Base-by-base conservation (phyloP, 1,140 invertebrate genomes). In the Wiebesia pumilae region DNA sequence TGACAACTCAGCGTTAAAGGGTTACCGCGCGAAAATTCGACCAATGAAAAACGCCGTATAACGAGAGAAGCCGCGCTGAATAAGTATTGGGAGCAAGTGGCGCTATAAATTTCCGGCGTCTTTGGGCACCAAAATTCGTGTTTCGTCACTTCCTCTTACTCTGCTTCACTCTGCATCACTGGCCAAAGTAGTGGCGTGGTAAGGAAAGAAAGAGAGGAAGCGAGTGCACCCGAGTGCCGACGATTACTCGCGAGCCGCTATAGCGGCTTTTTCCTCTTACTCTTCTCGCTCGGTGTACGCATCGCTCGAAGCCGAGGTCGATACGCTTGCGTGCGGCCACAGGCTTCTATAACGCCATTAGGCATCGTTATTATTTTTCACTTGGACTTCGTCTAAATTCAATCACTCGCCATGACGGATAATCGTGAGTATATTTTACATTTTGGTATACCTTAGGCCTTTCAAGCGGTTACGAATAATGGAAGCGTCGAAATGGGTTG, bases 361-460 rank as follows among this genome's bases (percentile, higher is more conserved):
- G 87, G 88, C 78, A 88, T 87, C 69, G 14, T 75, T n/a, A 27
- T 21, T 2, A 43, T 27, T 51, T 30, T 47, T 33, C 6, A 43
- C 40, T 54, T 65, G 85, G 51, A 54, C 43, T 67, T 65, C 81
- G 65, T 38, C 81, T 58, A 73, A 71, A 35, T 83, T 67, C 38
- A 21, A 67, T 27, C 71, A 0, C 0, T 43, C 89, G 92, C 69
- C 30, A 93, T 93, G 92, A 91, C 92, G 89, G 92, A 93, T 43
- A 92, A 90, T 87, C 92, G 92, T 93, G 90, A 93, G 92, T 93
- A 89, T 40, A 54, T 16, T 58, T 54, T 0, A 54, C 4, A 0
- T 33, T 33, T 4, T 14, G 3, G 12, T 21, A 0, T 24, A 4
- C 21, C 1, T 38, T 24, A 38, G 4, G 2, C 35, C 0, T 16